A percentile compares a stretch with the other conserved stretches of the same genome.
Evolutionary conservation across 2,113 vertebrate species (phyloP).

Genomic region (Ciconia stormi): DNA sequence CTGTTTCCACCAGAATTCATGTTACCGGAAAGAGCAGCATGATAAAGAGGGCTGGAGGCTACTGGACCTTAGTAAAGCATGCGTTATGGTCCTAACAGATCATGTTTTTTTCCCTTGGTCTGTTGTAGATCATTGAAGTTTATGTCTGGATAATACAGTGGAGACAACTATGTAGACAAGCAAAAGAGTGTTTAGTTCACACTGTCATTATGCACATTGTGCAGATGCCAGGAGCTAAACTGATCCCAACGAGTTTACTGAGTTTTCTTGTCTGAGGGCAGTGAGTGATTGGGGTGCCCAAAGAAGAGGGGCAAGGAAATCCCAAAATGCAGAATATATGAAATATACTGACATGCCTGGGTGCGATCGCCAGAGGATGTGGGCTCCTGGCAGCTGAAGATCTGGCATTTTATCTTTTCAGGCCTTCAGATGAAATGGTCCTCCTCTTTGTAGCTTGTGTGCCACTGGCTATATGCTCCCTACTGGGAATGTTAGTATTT

Average conservation of each 20-base stretch:
- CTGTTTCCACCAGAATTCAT: background rate
- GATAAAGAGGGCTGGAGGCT: background rate
- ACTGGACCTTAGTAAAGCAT: background rate
- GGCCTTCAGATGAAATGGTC: background rate
- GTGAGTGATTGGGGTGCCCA: background rate
- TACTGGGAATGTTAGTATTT: background rate
- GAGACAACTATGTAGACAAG: background rate
- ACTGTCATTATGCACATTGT: background rate
- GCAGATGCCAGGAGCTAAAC: background rate
- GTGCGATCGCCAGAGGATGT: fast-evolving
- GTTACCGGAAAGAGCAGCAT: background rate
- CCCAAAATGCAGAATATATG: background rate
- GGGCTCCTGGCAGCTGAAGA: background rate
- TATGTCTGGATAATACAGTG: background rate
- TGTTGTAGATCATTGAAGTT: background rate
- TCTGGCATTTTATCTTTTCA: background rate
- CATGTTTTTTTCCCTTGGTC: background rate
- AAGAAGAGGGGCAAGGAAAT: background rate
- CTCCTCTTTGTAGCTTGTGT: background rate
- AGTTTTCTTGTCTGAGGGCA: background rate
- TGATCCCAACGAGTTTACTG: background rate
- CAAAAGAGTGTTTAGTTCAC: background rate
- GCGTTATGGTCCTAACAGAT: background rate
- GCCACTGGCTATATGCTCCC: background rate
- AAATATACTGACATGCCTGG: background rate